phyloP scores from a whole-genome alignment of 2,797 vertebrate genomes.

The Macroramphosus scolopax region DNA sequence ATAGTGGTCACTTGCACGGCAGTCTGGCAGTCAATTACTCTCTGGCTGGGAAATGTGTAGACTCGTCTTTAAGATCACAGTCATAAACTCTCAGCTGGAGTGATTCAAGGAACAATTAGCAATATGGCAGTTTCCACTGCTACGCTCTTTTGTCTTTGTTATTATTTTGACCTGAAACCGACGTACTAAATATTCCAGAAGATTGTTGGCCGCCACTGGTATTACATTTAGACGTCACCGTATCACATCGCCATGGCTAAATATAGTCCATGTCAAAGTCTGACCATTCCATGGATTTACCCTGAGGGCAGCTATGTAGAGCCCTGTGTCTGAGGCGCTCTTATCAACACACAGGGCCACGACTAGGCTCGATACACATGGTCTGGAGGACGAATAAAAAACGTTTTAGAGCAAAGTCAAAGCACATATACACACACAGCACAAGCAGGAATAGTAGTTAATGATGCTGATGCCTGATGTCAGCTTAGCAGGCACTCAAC shows the following conservation, averaged over 20 bases:
- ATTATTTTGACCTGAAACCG: no score
- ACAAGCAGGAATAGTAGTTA: slow-evolving; percentile 1
- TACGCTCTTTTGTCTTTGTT: slow-evolving; percentile 1
- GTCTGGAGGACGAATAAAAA: slow-evolving; percentile 8
- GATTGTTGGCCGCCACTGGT: no score
- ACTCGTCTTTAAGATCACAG: not conserved
- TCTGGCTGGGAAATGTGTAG: not conserved
- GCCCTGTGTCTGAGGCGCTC: slow-evolving; percentile 35
- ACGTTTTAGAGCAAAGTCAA: slow-evolving; percentile 8
- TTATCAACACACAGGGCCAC: slow-evolving; percentile 30
- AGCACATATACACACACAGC: slow-evolving; percentile 1
- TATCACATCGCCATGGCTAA: slow-evolving; percentile 37
- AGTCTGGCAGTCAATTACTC: not conserved
- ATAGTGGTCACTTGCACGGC: slow-evolving; percentile 24
- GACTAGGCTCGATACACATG: slow-evolving; percentile 10
- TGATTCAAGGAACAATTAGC: not conserved
- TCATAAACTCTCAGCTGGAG: not conserved
- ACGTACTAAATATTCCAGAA: no score
- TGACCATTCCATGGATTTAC: slow-evolving; percentile 47
- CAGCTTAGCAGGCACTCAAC: no score
- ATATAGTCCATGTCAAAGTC: slow-evolving; percentile 52
- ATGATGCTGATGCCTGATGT: no score
- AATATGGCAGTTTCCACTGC: not conserved
- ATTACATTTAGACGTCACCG: slow-evolving; percentile 25
- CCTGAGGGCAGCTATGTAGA: slow-evolving; percentile 24